Percentiles rank a stretch among this genome's conserved stretches.
phyloP scores from a whole-genome alignment of 2,797 vertebrate genomes.

The Babyrousa celebensis region DNA sequence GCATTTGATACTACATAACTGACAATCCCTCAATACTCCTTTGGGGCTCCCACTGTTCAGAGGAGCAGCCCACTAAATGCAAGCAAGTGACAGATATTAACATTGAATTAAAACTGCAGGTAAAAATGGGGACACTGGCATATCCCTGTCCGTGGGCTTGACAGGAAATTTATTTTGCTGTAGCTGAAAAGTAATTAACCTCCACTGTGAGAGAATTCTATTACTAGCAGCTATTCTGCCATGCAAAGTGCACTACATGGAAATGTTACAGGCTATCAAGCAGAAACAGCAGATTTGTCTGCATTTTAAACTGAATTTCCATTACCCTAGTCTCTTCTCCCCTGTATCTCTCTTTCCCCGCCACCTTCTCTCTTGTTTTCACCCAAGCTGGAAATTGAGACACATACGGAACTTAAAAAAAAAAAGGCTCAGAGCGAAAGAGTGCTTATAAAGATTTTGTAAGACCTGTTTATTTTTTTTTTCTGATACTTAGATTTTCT shows the following conservation, averaged over 20 bases:
- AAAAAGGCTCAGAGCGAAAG: slow-evolving; percentile 90
- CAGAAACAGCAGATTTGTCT: slow-evolving; percentile 96
- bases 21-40: slow-evolving; percentile 67
- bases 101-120: slow-evolving; percentile 93
- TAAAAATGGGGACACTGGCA: slow-evolving; percentile 91
- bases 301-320: slow-evolving; percentile 96
- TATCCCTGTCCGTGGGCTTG: slow-evolving; percentile 91
- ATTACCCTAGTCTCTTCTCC: slow-evolving; percentile 65
- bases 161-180: slow-evolving; percentile 94
- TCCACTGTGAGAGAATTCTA: slow-evolving; percentile 96
- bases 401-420: slow-evolving; percentile 90
- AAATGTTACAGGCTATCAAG: slow-evolving; percentile 98
- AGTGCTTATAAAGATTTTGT: slow-evolving; percentile 90
- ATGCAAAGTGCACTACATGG: slow-evolving; percentile 96
- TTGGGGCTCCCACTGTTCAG: slow-evolving; percentile 82
- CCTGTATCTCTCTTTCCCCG: slow-evolving; percentile 87
- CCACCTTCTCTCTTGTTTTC: slow-evolving; percentile 90
- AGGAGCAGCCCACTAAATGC: slow-evolving; percentile 86
- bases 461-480: slow-evolving; percentile 88
- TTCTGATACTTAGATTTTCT: slow-evolving; percentile 47
- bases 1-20: slow-evolving; percentile 64
- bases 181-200: slow-evolving; percentile 97
- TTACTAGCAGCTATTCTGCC: slow-evolving; percentile 96
- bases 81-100: slow-evolving; percentile 92
- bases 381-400: slow-evolving; percentile 96